Conservation (phyloP, 2,113 vertebrate species). For the Tympanuchus pallidicinctus region DNA sequence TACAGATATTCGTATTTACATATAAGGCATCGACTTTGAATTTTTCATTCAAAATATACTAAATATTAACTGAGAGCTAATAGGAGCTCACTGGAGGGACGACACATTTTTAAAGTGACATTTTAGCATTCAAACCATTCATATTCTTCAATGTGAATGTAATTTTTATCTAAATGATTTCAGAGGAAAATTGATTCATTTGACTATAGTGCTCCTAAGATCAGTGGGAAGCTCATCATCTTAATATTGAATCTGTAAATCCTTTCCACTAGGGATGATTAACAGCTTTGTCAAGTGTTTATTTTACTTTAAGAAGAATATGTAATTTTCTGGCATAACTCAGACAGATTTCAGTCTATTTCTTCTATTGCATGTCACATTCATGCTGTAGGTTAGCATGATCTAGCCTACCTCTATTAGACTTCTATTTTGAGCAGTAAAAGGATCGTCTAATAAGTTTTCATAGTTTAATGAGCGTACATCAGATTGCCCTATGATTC, state of each 20-base stretch:
- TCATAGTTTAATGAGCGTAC: conserved; percentile 76
- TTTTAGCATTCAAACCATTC: conserved; percentile 78
- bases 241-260: conserved; percentile 84
- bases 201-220: conserved; percentile 81
- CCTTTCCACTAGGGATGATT: conserved; percentile 83
- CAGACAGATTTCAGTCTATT: conserved; percentile 73
- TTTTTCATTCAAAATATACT: conserved; percentile 61
- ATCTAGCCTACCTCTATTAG: conserved; percentile 78
- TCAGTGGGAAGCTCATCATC: conserved; percentile 81
- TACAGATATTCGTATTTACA: background rate
- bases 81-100: conserved; percentile 53
- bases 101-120: conserved; percentile 73
- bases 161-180: conserved; percentile 83
- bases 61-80: conserved; percentile 71
- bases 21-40: background rate
- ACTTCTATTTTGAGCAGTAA: conserved; percentile 66
- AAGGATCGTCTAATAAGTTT: conserved; percentile 72
- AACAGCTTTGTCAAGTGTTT: conserved; percentile 84
- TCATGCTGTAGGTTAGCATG: conserved; percentile 68
- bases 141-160: conserved; percentile 74
- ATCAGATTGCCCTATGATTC: conserved; percentile 76
- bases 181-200: conserved; percentile 80
- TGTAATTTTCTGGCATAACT: conserved; percentile 78
- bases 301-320: conserved; percentile 85
- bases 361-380: conserved; percentile 54